phyloP scores from a whole-genome alignment of 30 jellyfish, hydroid and myxozoan species.

The Calvadosia cruxmelitensis region DNA sequence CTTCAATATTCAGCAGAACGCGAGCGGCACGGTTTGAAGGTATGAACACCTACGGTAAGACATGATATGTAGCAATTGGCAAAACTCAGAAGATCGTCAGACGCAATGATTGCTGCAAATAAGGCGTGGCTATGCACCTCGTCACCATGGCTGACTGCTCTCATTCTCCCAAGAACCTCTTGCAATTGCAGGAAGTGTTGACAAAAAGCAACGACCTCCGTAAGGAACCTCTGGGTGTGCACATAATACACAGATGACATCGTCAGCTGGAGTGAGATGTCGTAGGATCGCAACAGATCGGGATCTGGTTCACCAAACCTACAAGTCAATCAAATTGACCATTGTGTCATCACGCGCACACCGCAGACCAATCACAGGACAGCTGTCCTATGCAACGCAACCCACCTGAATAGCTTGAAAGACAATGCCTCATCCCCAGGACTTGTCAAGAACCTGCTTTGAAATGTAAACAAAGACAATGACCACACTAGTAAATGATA shows the following conservation, averaged over 20 bases:
- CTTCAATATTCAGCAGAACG: slow-evolving; percentile 49
- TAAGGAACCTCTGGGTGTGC: slow-evolving; percentile 84
- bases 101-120: background rate
- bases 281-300: slow-evolving; percentile 49
- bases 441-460: slow-evolving; percentile 50
- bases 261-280: slow-evolving; percentile 57
- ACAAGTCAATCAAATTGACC: too few relatives aligned
- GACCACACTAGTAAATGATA: background rate
- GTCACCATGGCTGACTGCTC: slow-evolving; percentile 88
- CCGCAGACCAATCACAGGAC: too few relatives aligned
- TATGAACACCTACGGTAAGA: slow-evolving; percentile 50
- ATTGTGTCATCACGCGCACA: too few relatives aligned
- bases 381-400: too few relatives aligned
- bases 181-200: slow-evolving; percentile 90
- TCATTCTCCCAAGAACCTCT: slow-evolving; percentile 96
- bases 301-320: slow-evolving; percentile 92
- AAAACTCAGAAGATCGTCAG: background rate
- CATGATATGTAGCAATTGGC: too few relatives aligned
- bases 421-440: slow-evolving; percentile 84
- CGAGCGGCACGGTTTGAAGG: slow-evolving; percentile 85
- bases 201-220: slow-evolving; percentile 84
- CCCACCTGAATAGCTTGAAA: slow-evolving; percentile 65
- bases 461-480: background rate
- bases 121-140: slow-evolving; percentile 49
- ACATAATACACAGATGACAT: slow-evolving; percentile 87